A percentile compares a stretch with the other conserved stretches of the same genome.
Conservation (phyloP, 2,888 invertebrate genomes). For the Zygaena filipendulae region DNA sequence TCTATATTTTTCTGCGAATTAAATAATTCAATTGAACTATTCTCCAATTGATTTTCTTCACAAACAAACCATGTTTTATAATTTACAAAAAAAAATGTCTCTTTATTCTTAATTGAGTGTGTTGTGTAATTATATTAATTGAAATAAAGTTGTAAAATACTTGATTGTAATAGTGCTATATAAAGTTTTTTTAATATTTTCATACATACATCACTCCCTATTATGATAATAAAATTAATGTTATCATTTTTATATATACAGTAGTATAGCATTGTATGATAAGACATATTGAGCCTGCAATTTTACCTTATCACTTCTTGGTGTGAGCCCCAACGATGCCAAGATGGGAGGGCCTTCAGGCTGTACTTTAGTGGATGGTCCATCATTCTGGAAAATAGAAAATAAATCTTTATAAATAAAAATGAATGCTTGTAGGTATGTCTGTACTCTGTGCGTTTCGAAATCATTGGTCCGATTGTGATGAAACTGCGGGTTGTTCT, state of each 20-base stretch:
- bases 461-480: no score
- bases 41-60: constrained; percentile 24
- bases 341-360: constrained; percentile 63
- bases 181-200: background rate
- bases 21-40: constrained; percentile 59
- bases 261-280: constrained; percentile 21
- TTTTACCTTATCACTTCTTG: constrained; percentile 65
- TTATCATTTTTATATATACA: no score
- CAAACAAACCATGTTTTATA: constrained; percentile 1
- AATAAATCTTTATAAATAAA: no score
- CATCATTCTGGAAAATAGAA: constrained; percentile 43
- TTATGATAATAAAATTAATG: no score
- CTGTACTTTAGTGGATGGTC: constrained; percentile 39
- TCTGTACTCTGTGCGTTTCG: no score
- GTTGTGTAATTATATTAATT: no score
- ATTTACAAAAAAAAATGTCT: background rate
- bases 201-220: no score
- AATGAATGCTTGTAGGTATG: no score
- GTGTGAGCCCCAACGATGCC: constrained; percentile 63
- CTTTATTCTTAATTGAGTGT: no score
- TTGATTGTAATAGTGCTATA: no score
- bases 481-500: no score
- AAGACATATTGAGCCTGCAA: constrained; percentile 26
- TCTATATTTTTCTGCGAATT: constrained; percentile 61
- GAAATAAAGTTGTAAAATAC: no score